phyloP scores from a whole-genome alignment of 2,888 invertebrate species.

The Orthonevra nobilis region DNA sequence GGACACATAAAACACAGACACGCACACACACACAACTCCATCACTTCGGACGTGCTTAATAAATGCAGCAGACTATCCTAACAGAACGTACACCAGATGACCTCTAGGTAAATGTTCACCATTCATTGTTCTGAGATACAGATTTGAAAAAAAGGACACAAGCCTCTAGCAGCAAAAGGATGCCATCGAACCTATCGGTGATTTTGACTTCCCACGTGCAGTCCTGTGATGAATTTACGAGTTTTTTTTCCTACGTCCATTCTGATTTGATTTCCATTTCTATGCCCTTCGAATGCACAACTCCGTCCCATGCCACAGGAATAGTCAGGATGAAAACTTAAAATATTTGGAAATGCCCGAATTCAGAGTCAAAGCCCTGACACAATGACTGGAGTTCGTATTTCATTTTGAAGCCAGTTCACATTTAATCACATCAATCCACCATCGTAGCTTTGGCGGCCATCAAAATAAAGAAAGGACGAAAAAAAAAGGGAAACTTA shows the following conservation, averaged over 20 bases:
- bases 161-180: slow-evolving; percentile 5
- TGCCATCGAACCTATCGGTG: slow-evolving; percentile 36
- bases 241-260: too few relatives aligned
- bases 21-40: too few relatives aligned
- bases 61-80: too few relatives aligned
- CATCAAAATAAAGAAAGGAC: not conserved
- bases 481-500: slow-evolving; percentile 28
- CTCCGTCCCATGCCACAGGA: too few relatives aligned
- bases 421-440: slow-evolving; percentile 64
- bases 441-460: not conserved
- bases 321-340: slow-evolving; percentile 44
- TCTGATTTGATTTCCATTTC: slow-evolving; percentile 23
- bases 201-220: slow-evolving; percentile 21
- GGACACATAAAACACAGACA: too few relatives aligned
- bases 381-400: too few relatives aligned
- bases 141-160: not conserved
- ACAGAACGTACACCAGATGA: too few relatives aligned
- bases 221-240: slow-evolving; percentile 58
- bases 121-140: slow-evolving; percentile 2
- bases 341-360: not conserved
- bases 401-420: slow-evolving; percentile 44
- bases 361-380: too few relatives aligned
- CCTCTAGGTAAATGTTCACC: too few relatives aligned
- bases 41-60: too few relatives aligned
- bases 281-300: not conserved